These are phyloP conservation scores for Chalcis sispes DNA, from an alignment of 2,888 invertebrate species.

Conservation along the genomic window DNA sequence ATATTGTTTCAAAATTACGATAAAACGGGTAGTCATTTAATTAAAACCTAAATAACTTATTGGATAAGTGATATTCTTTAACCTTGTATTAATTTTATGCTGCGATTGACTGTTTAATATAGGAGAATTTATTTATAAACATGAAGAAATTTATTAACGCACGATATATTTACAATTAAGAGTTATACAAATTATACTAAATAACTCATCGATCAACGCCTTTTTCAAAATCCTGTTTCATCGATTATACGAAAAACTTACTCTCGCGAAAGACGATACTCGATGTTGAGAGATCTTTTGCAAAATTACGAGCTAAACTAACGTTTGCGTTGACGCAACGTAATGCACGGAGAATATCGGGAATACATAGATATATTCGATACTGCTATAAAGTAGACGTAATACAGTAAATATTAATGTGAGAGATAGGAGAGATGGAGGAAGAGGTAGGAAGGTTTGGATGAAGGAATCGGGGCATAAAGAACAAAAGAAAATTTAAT, in stretches of 20 bases:
- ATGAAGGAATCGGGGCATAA: not conserved
- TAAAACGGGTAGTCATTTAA: slow-evolving; percentile 26
- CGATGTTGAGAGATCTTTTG: slow-evolving; percentile 60
- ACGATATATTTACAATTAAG: slow-evolving; percentile 58
- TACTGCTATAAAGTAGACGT: slow-evolving; percentile 55
- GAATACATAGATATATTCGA: slow-evolving; percentile 57
- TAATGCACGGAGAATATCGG: slow-evolving; percentile 59
- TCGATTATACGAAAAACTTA: slow-evolving; percentile 45
- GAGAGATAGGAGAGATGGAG: slow-evolving; percentile 37
- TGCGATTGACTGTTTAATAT: slow-evolving; percentile 49
- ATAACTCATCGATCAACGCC: slow-evolving; percentile 55
- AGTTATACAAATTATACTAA: slow-evolving; percentile 58
- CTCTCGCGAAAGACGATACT: slow-evolving; percentile 51
- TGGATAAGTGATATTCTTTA: slow-evolving; percentile 24
- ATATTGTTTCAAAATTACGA: slow-evolving; percentile 22
- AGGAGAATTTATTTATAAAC: slow-evolving; percentile 57
- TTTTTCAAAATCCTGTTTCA: slow-evolving; percentile 45
- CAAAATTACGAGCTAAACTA: slow-evolving; percentile 63
- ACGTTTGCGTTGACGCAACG: slow-evolving; percentile 61
- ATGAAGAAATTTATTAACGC: slow-evolving; percentile 57
- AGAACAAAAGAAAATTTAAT: slow-evolving; percentile 27
- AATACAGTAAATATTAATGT: slow-evolving; percentile 56
- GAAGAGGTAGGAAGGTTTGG: not conserved
- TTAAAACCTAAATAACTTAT: slow-evolving; percentile 50
- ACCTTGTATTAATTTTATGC: slow-evolving; percentile 43